Conservation (phyloP, 1,140 invertebrate species). For the Drosophila melanica region DNA sequence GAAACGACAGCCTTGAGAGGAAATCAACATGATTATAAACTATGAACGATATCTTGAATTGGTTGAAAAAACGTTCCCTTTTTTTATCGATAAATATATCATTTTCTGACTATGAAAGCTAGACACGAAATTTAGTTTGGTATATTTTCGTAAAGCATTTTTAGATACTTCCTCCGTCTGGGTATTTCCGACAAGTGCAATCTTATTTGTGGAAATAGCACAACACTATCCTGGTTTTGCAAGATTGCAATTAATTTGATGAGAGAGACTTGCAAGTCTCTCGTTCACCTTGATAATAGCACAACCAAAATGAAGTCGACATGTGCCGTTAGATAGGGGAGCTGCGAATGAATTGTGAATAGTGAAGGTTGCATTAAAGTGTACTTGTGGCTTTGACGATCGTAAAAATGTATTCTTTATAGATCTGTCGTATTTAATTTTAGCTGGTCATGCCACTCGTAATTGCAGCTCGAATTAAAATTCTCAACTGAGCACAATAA, state of each 20-base stretch:
- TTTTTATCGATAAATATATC: no score
- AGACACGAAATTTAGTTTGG: no score
- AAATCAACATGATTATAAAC: no score
- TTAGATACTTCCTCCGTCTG: no score
- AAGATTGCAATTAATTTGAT: neutral
- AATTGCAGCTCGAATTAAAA: conserved; percentile 3
- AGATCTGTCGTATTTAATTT: conserved; percentile 33
- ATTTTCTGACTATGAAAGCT: no score
- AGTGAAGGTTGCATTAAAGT: conserved; percentile 20
- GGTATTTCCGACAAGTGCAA: no score
- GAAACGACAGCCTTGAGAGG: neutral
- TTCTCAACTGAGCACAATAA: neutral
- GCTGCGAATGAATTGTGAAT: neutral
- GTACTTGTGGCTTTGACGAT: neutral
- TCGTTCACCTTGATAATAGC: conserved; percentile 36
- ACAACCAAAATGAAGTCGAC: conserved; percentile 5
- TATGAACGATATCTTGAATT: no score
- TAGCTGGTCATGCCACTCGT: conserved; percentile 24
- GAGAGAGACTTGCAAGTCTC: conserved; percentile 9
- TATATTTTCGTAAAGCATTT: no score
- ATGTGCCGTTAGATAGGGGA: conserved; percentile 6
- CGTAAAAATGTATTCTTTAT: conserved; percentile 29
- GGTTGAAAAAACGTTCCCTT: no score
- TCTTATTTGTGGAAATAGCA: no score
- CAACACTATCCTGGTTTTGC: neutral